These are phyloP conservation scores for Carcinoscorpius rotundicauda DNA, from an alignment of 1,140 invertebrate genomes.

Conservation along the genomic window DNA sequence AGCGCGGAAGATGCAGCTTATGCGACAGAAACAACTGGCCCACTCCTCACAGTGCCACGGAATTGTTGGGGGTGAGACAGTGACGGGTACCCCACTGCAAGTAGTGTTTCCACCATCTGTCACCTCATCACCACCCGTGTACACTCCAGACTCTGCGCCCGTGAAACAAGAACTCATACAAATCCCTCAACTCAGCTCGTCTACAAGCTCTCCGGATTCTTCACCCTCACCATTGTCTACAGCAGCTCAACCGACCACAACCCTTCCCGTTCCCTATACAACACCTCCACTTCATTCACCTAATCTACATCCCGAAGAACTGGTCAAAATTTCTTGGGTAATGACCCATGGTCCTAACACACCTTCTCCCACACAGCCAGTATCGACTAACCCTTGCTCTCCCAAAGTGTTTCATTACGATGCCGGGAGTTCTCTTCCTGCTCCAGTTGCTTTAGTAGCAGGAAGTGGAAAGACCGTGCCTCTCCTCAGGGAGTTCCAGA, in stretches of 20 bases:
- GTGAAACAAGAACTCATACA: slow-evolving; percentile 90
- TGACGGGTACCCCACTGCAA: slow-evolving; percentile 4
- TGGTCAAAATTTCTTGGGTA: no score
- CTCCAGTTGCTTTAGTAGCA: background rate
- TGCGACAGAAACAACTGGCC: slow-evolving; percentile 72
- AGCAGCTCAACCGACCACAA: background rate
- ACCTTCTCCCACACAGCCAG: no score
- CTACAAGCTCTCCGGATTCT: slow-evolving; percentile 40
- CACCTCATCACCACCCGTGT: slow-evolving; percentile 34
- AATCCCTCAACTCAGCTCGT: slow-evolving; percentile 77
- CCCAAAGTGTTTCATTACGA: no score
- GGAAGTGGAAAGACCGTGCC: slow-evolving; percentile 42
- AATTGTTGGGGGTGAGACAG: slow-evolving; percentile 5
- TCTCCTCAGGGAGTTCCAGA: slow-evolving; percentile 80
- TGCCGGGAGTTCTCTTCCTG: no score
- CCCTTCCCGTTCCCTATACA: no score
- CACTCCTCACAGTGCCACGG: slow-evolving; percentile 24
- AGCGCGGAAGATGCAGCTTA: slow-evolving; percentile 86
- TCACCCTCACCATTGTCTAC: slow-evolving; percentile 14
- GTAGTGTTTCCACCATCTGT: slow-evolving; percentile 29
- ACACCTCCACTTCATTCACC: no score
- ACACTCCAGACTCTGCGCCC: slow-evolving; percentile 33
- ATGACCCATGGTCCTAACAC: no score
- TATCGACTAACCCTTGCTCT: no score
- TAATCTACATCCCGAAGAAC: no score